These are phyloP conservation scores for Tragopan temminckii DNA, from an alignment of 2,797 vertebrate species.

Conservation along the genomic window DNA sequence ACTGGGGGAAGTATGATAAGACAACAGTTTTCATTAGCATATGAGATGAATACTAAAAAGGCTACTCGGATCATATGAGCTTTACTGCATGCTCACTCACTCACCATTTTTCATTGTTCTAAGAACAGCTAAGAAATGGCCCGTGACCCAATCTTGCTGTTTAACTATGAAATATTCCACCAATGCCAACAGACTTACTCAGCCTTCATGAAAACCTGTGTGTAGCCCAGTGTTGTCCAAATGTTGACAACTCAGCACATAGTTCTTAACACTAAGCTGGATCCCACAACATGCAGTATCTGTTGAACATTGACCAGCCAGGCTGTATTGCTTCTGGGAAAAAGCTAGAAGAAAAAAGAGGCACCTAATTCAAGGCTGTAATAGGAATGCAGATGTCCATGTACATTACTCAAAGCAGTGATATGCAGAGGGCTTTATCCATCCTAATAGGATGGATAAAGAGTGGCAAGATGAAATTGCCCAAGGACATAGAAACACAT, in stretches of 20 bases:
- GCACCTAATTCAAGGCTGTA: not conserved
- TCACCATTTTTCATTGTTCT: not conserved
- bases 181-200: not conserved
- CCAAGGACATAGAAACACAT: not conserved
- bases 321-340: not conserved
- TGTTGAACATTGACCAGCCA: not conserved
- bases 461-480: not conserved
- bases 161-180: not conserved
- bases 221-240: rapidly evolving
- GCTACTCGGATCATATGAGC: not conserved
- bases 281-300: not conserved
- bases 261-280: not conserved
- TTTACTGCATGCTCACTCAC: not conserved
- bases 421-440: not conserved
- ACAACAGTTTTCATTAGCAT: not conserved
- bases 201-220: not conserved
- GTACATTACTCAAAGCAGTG: not conserved
- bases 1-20: not conserved
- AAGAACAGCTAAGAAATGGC: not conserved
- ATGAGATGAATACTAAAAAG: not conserved
- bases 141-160: not conserved
- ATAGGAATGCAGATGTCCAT: not conserved
- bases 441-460: not conserved
- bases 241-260: not conserved
- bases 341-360: not conserved